phyloP scores from a whole-genome alignment of 2,888 invertebrate genomes.

The Tricholauxania praeusta region DNA sequence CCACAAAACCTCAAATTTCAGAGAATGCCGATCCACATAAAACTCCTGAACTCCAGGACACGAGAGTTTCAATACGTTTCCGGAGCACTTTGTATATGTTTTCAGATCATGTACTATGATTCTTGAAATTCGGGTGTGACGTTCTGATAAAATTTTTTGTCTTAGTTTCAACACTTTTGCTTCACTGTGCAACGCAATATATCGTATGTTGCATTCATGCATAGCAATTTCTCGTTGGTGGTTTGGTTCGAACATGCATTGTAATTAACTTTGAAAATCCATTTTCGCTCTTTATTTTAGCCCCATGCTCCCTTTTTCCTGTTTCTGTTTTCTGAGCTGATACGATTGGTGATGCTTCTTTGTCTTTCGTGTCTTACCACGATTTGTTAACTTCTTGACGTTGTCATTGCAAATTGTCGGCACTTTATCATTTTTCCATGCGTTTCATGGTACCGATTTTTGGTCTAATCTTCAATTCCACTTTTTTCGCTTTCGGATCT shows the following conservation, averaged over 20 bases:
- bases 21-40: too few relatives aligned
- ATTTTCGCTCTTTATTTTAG: conserved; percentile 6
- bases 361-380: conserved; percentile 28
- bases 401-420: conserved; percentile 44
- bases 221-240: conserved; percentile 8
- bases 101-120: too few relatives aligned
- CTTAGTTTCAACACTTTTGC: too few relatives aligned
- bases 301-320: neutral
- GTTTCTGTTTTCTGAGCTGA: too few relatives aligned
- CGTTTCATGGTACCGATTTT: conserved; percentile 1
- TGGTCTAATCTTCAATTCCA: neutral
- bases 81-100: too few relatives aligned
- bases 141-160: too few relatives aligned
- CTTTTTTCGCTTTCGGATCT: neutral
- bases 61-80: too few relatives aligned
- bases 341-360: neutral
- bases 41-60: too few relatives aligned
- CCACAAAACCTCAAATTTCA: too few relatives aligned
- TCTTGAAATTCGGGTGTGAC: too few relatives aligned
- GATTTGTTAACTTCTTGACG: conserved; percentile 43
- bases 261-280: conserved; percentile 31
- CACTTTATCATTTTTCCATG: conserved; percentile 39
- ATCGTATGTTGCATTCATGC: conserved; percentile 2
- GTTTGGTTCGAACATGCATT: neutral
- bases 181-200: too few relatives aligned